Base-by-base conservation (phyloP, 1,140 invertebrate species). In the Aphaenogaster floridana region DNA sequence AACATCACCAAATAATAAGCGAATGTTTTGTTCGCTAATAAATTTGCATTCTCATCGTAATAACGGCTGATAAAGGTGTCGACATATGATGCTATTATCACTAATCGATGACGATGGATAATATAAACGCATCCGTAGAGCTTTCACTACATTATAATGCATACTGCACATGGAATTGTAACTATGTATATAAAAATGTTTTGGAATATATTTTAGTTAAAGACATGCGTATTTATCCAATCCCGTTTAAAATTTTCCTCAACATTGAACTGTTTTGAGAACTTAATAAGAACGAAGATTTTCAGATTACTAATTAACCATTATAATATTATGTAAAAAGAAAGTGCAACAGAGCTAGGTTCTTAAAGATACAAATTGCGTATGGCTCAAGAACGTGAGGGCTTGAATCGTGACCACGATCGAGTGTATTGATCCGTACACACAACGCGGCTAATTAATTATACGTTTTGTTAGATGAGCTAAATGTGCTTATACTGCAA, bases 1-100 rank as follows among this genome's bases (percentile, higher is more conserved):
- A 52, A 71, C 34, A 74, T 79, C 45, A 17, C 39, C 77, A 84
- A 90, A 79, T 90, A 79, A 90, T 90, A 87, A 85, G 34, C 57
- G 45, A 66, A 21, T 48, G 57, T 54, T 48, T 59, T 39, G 42
- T 59, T n/a, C 54, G 34, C n/a, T 45, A 48, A 76, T 74, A 76
- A 59, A 84, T 50, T 36, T 84, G 80, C 80, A 39, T 84, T 84
- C 69, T 84, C 69, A 84, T 84, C 80, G 59, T 63, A 74, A 76
- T 61, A 74, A 50, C 39, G n/a, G 28, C 68, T 84, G 42, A 84
- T 13, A 39, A 39, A 21, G 80, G 9, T 50, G 48, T 86, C 48
- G 45, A 79, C 59, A 54, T 50, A 5, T 36, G 42, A 39, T 61
- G 17, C 13, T 11, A 36, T 50, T 76, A 84, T 59, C 34, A 76